Base-by-base conservation (phyloP, 2,113 vertebrate genomes). In the Callithrix jacchus region DNA sequence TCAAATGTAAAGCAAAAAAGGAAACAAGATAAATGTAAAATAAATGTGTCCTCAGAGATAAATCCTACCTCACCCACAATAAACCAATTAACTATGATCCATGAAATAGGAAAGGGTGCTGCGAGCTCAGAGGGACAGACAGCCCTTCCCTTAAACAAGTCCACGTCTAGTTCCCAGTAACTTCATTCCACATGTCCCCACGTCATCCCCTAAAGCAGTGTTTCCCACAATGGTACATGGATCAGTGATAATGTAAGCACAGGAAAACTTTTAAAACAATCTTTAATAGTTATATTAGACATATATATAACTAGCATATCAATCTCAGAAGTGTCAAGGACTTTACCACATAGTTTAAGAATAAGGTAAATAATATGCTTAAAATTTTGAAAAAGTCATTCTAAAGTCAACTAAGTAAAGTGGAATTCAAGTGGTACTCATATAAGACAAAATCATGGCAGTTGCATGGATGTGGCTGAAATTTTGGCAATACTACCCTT, bases 211-310 rank as follows among this genome's bases (percentile, higher is more conserved):
- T 30, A 84, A 49, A 66, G 52, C 23, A 52, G 64, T 18, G 32
- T 58, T 95, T 58, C 70, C 61, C 54, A 25, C 84, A 92, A 56
- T 42, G 52, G 81, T 11, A 74, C 76, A 71, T 5, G 4, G 32
- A 74, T 17, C 68, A 54, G n/a, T 64, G 49, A 79, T 14, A 17
- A 42, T 32, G 37, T 25, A 1, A 10, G 9, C 6, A 40, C 30
- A 45, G 49, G 23, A 88, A 71, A 47, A 40, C 42, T 45, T 81
- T 83, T 85, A 82, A 89, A 91, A 79, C 30, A 64, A 30, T 3
- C 14, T 91, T 85, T 73, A 91, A 30, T 45, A 83, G 58, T 82
- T 76, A 90, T 47, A 85, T 85, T 74, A 96, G 40, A 77, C 49
- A 87, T 66, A 83, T 18, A 52, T 52, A 52, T 37, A 94, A 82